Conservation (phyloP, 2,113 vertebrate genomes). For the Tympanuchus pallidicinctus region DNA sequence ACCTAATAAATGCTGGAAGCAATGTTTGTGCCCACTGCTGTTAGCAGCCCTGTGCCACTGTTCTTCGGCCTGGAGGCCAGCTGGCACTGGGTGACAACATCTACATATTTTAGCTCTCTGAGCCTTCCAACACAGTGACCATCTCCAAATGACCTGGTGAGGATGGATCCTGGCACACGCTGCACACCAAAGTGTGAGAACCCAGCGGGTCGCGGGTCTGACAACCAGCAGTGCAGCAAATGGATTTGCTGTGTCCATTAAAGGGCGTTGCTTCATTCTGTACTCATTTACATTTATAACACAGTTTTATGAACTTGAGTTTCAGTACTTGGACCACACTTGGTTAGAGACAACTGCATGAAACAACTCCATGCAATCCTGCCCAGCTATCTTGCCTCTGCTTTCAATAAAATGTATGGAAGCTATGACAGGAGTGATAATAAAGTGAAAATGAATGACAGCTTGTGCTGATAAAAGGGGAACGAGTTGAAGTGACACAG, state of each 20-base stretch:
- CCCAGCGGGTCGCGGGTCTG: neutral
- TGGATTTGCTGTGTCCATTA: neutral
- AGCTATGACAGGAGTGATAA: neutral
- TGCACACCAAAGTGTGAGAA: neutral
- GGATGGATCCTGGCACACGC: neutral
- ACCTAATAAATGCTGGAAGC: neutral
- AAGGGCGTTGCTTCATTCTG: neutral
- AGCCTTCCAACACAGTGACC: neutral
- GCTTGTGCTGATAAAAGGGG: neutral
- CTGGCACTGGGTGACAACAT: neutral
- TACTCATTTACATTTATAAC: neutral
- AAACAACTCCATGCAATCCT: neutral
- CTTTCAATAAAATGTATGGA: constrained; percentile 18
- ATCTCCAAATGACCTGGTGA: neutral
- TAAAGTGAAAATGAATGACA: neutral
- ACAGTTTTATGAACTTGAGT: neutral
- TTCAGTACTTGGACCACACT: neutral
- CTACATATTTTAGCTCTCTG: neutral
- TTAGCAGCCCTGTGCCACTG: neutral
- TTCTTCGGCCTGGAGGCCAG: neutral
- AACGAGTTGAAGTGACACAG: neutral
- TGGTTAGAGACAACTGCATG: neutral
- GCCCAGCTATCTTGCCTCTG: neutral
- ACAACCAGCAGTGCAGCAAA: neutral
- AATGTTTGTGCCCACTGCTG: neutral